A percentile compares a stretch with the other conserved stretches of the same genome.
Evolutionary conservation across 2,113 vertebrate genomes (phyloP).

Genomic region (Eudyptes chrysolophus): DNA sequence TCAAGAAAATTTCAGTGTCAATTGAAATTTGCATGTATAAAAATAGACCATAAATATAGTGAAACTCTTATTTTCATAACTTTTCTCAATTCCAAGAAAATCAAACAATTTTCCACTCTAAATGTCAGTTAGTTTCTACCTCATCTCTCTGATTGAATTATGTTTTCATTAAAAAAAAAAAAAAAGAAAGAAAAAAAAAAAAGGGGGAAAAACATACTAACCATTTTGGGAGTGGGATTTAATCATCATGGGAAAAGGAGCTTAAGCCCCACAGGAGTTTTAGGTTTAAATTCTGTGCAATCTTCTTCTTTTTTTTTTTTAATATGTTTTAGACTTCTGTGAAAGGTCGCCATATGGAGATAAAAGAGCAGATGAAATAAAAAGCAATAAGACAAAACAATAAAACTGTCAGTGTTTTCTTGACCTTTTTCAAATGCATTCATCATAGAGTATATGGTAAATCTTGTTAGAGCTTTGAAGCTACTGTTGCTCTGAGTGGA

Average conservation of each 20-base stretch:
- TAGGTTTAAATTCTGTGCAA: conserved; percentile 60
- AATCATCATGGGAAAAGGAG: conserved; percentile 60
- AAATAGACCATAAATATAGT: background rate
- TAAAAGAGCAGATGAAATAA: conserved; percentile 76
- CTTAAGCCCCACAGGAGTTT: conserved; percentile 27
- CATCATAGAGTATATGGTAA: conserved; percentile 47
- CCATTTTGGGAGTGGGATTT: conserved; percentile 65
- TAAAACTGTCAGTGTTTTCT: conserved; percentile 69
- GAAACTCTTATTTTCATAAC: background rate
- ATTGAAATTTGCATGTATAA: background rate
- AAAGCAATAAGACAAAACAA: conserved; percentile 72
- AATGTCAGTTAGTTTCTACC: background rate
- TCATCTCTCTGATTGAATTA: conserved; percentile 50
- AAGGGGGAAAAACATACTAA: background rate
- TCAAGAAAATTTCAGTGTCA: background rate
- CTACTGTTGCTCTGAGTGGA: conserved; percentile 10
- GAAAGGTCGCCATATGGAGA: conserved; percentile 78
- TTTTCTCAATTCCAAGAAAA: background rate
- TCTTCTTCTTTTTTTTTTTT: conserved; percentile 3
- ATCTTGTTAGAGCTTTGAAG: conserved; percentile 65
- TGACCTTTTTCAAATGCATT: conserved; percentile 76
- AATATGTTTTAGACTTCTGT: conserved; percentile 69
- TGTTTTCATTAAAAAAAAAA: background rate
- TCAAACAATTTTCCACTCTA: background rate
- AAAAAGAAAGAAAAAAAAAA: too few relatives aligned